These are phyloP conservation scores for Mastomys coucha DNA, from an alignment of 2,113 vertebrate species.

Conservation along the genomic window DNA sequence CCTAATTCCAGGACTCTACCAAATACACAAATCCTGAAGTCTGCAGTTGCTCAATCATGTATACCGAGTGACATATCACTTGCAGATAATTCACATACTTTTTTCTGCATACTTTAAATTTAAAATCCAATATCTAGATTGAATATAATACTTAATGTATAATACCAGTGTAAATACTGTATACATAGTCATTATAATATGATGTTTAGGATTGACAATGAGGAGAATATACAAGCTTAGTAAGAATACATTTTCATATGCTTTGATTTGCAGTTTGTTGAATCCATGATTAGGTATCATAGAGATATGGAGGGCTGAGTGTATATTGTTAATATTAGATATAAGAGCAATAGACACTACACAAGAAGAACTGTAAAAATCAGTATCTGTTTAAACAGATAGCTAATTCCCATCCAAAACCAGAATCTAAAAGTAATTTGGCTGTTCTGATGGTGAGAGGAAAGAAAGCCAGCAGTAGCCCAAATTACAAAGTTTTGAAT, in stretches of 20 bases:
- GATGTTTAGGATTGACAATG: neutral
- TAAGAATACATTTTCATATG: neutral
- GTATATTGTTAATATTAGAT: neutral
- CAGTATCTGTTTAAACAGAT: neutral
- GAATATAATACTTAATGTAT: neutral
- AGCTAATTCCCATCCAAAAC: neutral
- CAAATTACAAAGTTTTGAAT: conserved; percentile 36
- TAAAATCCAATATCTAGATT: neutral
- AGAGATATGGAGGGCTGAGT: neutral
- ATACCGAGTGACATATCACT: neutral
- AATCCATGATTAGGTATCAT: neutral
- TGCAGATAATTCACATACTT: neutral
- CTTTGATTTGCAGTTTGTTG: neutral
- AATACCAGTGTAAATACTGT: neutral
- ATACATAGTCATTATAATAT: neutral
- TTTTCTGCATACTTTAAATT: neutral
- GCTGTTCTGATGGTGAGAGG: neutral
- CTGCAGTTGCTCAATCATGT: neutral
- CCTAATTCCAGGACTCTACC: neutral
- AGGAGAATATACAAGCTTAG: neutral
- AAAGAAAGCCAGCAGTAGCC: neutral
- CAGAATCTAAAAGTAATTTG: neutral
- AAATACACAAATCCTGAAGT: neutral
- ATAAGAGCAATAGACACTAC: neutral
- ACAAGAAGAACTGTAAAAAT: neutral